A percentile compares a stretch with the other conserved stretches of the same genome.
Conservation (phyloP, 2,797 vertebrate genomes). For the Tenualosa ilisha region DNA sequence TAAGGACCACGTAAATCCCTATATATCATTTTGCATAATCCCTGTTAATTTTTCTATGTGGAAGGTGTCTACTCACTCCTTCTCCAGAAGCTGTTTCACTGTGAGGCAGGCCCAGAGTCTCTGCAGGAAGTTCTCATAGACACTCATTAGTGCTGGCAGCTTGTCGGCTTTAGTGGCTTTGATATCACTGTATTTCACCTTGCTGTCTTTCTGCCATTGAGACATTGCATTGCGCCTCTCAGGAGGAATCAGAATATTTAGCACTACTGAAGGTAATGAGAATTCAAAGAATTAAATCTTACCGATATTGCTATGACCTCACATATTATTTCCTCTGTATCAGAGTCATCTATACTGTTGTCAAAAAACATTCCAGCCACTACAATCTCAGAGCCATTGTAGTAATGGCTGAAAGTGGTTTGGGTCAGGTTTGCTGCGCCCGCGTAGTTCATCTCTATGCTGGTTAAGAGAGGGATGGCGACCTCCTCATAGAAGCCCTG, state of each 20-base stretch:
- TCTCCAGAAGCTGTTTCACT: slow-evolving; percentile 78
- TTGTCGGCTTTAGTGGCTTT: slow-evolving; percentile 3
- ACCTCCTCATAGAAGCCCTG: slow-evolving; percentile 84
- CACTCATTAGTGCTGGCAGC: slow-evolving; percentile 37
- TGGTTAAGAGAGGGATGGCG: slow-evolving; percentile 75
- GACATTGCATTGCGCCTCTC: neutral
- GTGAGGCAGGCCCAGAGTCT: slow-evolving; percentile 82
- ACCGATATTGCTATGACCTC: slow-evolving; percentile 71
- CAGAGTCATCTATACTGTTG: slow-evolving; percentile 67
- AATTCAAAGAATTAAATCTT: slow-evolving; percentile 38
- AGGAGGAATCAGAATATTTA: neutral
- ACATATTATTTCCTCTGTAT: slow-evolving; percentile 40
- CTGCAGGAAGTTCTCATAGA: slow-evolving; percentile 60
- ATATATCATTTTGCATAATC: too few relatives aligned
- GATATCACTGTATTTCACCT: slow-evolving; percentile 55
- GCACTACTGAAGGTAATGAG: neutral
- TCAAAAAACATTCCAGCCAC: slow-evolving; percentile 73
- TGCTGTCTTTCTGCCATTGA: slow-evolving; percentile 53
- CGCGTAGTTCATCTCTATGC: slow-evolving; percentile 71
- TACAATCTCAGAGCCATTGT: slow-evolving; percentile 81
- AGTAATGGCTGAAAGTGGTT: slow-evolving; percentile 75
- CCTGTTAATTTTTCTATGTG: too few relatives aligned
- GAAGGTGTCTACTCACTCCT: slow-evolving; percentile 64
- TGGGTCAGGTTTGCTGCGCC: slow-evolving; percentile 73
- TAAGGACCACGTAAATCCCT: too few relatives aligned